These are phyloP conservation scores for Amazona guildingii DNA, from an alignment of 2,113 vertebrate species.

Conservation along the genomic window DNA sequence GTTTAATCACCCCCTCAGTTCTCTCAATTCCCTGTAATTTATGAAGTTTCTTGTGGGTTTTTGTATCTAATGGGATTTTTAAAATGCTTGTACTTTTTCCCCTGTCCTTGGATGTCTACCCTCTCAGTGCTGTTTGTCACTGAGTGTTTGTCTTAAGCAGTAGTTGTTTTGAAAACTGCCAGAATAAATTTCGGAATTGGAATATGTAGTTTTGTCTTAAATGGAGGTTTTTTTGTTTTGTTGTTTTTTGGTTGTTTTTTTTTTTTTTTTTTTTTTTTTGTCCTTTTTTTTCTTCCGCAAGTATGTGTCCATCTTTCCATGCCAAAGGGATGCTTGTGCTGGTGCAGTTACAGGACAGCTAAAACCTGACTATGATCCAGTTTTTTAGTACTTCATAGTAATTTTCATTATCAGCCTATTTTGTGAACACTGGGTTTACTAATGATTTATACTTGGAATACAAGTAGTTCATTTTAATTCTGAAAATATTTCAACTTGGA, in stretches of 20 bases:
- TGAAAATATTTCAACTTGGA: not conserved
- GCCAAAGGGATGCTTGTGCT: not conserved
- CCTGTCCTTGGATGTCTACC: not conserved
- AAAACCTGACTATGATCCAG: not conserved
- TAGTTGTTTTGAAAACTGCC: not conserved
- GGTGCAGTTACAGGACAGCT: not conserved
- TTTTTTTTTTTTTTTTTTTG: not conserved
- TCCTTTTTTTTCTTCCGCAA: too few relatives aligned
- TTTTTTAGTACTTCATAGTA: not conserved
- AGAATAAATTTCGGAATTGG: not conserved
- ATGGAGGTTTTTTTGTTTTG: not conserved
- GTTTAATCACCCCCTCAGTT: not conserved
- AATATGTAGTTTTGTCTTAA: not conserved
- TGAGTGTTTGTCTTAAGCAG: not conserved
- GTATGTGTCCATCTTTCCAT: not conserved
- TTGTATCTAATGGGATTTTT: not conserved
- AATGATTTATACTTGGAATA: not conserved
- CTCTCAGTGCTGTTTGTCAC: not conserved
- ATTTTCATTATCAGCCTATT: not conserved
- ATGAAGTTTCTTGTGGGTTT: not conserved
- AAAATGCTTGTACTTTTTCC: not conserved
- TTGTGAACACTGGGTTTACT: not conserved
- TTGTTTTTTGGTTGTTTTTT: not conserved
- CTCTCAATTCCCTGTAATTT: not conserved
- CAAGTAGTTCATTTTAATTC: not conserved